Base-by-base conservation (phyloP, 2,888 invertebrate species). In the Pegoplata infirma region DNA sequence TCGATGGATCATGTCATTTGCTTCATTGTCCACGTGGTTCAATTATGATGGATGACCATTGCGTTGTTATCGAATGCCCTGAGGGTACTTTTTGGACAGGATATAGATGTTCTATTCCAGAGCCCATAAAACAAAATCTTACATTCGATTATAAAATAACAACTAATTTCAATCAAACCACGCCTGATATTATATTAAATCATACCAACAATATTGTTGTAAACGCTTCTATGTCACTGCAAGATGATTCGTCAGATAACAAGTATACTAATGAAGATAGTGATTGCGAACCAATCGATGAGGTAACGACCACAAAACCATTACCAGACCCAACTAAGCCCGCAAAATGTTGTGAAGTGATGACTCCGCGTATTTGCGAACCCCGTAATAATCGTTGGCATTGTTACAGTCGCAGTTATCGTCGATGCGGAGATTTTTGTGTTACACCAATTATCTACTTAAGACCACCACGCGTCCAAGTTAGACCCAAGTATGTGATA, bases 361-460 rank as follows among this genome's bases (percentile, higher is more conserved):
- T 85, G 17, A 82, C 85, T 0, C 88, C 88, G 1, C 82, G 86
- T 0, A 80, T 82, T 5, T 88, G 88, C 59, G 73, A 78, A 8
- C n/a, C 47, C 55, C 49, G 32, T 4, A 8, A 73, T 61, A 23
- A 46, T n/a, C 78, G 68, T 1, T 87, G 86, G 85, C 77, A 80
- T 3, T 88, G 88, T 78, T 84, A 63, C 61, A 86, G 81, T 28
- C 83, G 80, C 6, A 82, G 81, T 5, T 83, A 81, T 44, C 80
- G 82, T 12, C 82, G 82, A 7, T 88, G 88, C 44, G 86, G 87
- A 5, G 68, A 78, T 3, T 74, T 86, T 46, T 88, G 88, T 49
- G 82, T 81, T 10, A 81, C 84, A 0, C 81, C 82, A 4, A 81
- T 82, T 8, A 80, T 88, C 25, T 83, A 84, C n/a, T 79, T 88